Conservation (phyloP, 2,888 invertebrate species). For the Ceratothoa steindachneri region DNA sequence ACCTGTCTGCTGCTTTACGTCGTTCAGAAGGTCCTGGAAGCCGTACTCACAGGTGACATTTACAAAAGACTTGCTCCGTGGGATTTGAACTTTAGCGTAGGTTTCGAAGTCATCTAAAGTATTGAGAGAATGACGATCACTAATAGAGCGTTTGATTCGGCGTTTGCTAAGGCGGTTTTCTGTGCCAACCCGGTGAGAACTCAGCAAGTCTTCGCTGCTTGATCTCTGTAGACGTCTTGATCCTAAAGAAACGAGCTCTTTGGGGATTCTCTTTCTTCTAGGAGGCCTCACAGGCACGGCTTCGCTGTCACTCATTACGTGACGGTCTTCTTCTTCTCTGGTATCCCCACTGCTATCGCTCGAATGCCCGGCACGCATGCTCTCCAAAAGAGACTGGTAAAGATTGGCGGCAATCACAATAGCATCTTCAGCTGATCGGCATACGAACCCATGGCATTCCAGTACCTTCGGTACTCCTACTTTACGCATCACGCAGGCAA, state of each 20-base stretch:
- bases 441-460: slow-evolving; percentile 87
- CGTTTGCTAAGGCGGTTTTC: slow-evolving; percentile 23
- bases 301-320: slow-evolving; percentile 45
- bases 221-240: slow-evolving; percentile 22
- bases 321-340: slow-evolving; percentile 68
- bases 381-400: slow-evolving; percentile 80
- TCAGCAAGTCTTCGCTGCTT: slow-evolving; percentile 39
- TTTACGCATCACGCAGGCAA: slow-evolving; percentile 80
- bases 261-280: slow-evolving; percentile 25
- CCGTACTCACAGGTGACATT: slow-evolving; percentile 61
- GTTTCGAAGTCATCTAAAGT: slow-evolving; percentile 36
- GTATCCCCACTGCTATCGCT: slow-evolving; percentile 52
- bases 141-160: slow-evolving; percentile 31
- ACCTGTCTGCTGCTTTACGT: slow-evolving; percentile 60
- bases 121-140: slow-evolving; percentile 28
- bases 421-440: slow-evolving; percentile 82
- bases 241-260: background rate
- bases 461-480: slow-evolving; percentile 65
- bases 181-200: slow-evolving; percentile 12
- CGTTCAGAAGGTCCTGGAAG: slow-evolving; percentile 48
- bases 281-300: slow-evolving; percentile 41
- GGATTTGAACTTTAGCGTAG: slow-evolving; percentile 41
- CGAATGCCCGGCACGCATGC: slow-evolving; percentile 57
- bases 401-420: slow-evolving; percentile 85
- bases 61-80: slow-evolving; percentile 54